These are phyloP conservation scores for Sabatieria punctata DNA, from an alignment of 2,888 invertebrate species.

Conservation along the genomic window DNA sequence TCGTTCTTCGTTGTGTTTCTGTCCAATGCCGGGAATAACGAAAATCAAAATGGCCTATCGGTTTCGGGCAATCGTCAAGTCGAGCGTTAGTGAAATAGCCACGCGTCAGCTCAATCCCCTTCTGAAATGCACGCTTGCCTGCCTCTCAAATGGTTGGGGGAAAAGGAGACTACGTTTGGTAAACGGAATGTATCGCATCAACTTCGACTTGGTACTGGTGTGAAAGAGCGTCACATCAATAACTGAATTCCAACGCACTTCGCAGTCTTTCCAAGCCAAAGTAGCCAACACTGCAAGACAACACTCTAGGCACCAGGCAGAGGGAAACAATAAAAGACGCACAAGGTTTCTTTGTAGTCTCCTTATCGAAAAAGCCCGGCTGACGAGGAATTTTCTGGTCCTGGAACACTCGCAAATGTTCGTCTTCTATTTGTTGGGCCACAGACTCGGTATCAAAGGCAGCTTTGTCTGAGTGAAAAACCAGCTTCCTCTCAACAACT, in stretches of 20 bases:
- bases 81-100: slow-evolving; percentile 44
- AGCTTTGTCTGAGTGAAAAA: too few relatives aligned
- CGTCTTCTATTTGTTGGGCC: background rate
- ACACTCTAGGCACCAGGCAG: background rate
- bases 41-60: slow-evolving; percentile 51
- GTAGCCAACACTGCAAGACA: slow-evolving; percentile 43
- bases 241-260: slow-evolving; percentile 45
- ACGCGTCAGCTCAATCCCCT: slow-evolving; percentile 35
- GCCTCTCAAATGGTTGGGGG: background rate
- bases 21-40: slow-evolving; percentile 55
- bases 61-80: slow-evolving; percentile 45
- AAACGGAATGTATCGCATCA: background rate
- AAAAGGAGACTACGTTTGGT: slow-evolving; percentile 3
- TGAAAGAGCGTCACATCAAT: slow-evolving; percentile 19
- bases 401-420: background rate
- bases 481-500: too few relatives aligned
- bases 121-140: background rate
- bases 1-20: slow-evolving; percentile 48
- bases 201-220: background rate
- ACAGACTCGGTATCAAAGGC: too few relatives aligned
- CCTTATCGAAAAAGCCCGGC: background rate
- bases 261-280: slow-evolving; percentile 45
- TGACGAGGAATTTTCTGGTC: background rate
- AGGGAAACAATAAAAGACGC: background rate
- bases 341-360: too few relatives aligned